phyloP scores from a whole-genome alignment of 2,797 vertebrate species.

The Sardinella longiceps region DNA sequence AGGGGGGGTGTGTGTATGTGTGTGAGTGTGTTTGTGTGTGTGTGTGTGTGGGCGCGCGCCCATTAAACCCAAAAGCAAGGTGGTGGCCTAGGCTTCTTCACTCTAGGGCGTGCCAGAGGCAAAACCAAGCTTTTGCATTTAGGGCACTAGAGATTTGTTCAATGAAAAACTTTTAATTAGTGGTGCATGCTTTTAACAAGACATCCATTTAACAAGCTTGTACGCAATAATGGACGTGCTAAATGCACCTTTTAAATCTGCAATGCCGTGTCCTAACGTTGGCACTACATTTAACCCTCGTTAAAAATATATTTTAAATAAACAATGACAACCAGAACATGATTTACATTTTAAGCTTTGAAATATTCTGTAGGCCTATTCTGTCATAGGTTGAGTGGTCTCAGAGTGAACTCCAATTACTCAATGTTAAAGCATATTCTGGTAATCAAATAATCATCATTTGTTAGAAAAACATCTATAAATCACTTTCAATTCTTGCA shows the following conservation, averaged over 20 bases:
- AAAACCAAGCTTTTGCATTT: slow-evolving; percentile 76
- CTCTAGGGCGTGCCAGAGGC: slow-evolving; percentile 74
- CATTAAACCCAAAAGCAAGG: slow-evolving; percentile 9
- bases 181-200: slow-evolving; percentile 68
- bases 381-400: neutral
- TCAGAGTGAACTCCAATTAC: neutral
- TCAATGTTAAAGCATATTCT: neutral
- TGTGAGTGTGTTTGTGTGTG: neutral
- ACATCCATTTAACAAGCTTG: slow-evolving; percentile 75
- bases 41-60: neutral
- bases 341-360: neutral
- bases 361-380: neutral
- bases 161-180: slow-evolving; percentile 77
- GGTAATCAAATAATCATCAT: neutral
- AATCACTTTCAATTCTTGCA: neutral
- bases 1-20: neutral
- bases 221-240: slow-evolving; percentile 61
- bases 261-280: neutral
- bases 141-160: slow-evolving; percentile 72
- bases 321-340: neutral
- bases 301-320: slow-evolving; percentile 14
- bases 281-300: neutral
- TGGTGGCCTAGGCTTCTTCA: slow-evolving; percentile 67
- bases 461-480: neutral
- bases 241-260: neutral